Evolutionary conservation across 2,888 invertebrate species (phyloP).

Genomic region (Sinotaia quadrata): DNA sequence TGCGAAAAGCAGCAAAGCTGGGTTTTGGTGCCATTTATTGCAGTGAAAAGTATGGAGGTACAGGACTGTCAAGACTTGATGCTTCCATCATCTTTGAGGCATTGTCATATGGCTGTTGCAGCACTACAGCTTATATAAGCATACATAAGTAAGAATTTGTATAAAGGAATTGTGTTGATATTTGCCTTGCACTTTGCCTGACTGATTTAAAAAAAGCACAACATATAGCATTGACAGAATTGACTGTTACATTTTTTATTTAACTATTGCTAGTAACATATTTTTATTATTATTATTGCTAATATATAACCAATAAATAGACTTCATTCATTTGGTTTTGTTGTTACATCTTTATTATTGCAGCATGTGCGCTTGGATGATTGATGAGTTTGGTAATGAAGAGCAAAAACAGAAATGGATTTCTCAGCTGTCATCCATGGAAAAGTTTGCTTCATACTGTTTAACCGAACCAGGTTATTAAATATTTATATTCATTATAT

Average conservation of each 20-base stretch:
- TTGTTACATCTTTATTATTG: conserved; percentile 25
- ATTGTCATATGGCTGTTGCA: conserved; percentile 75
- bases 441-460: conserved; percentile 75
- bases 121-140: conserved; percentile 76
- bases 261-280: no score
- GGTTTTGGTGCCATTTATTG: conserved; percentile 77
- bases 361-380: conserved; percentile 77
- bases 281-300: no score
- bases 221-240: no score
- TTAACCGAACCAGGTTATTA: conserved; percentile 75
- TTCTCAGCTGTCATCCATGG: conserved; percentile 74
- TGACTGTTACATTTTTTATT: no score
- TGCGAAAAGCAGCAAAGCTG: conserved; percentile 74
- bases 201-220: no score
- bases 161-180: background rate
- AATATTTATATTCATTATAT: no score
- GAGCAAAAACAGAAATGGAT: conserved; percentile 73
- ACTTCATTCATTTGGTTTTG: no score
- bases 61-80: conserved; percentile 74
- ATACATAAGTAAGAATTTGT: conserved; percentile 75
- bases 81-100: conserved; percentile 77
- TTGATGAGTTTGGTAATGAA: conserved; percentile 75
- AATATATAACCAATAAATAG: no score
- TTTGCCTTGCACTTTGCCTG: no score
- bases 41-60: conserved; percentile 74